These are phyloP conservation scores for Hirudinaria manillensis DNA, from an alignment of 2,888 invertebrate species.

Conservation along the genomic window DNA sequence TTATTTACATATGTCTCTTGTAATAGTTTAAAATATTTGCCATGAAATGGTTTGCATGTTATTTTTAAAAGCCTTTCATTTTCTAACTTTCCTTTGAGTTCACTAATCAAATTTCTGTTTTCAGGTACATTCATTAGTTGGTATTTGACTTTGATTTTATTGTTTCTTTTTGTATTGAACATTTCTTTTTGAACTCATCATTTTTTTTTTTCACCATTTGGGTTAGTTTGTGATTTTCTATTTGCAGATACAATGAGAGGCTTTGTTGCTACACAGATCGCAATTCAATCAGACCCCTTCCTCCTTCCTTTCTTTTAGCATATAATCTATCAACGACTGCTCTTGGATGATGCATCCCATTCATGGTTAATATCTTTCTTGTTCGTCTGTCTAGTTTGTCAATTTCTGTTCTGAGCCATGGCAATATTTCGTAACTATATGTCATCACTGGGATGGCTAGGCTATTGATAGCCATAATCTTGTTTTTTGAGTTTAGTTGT, in stretches of 20 bases:
- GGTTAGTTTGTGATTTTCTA: not conserved
- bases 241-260: not conserved
- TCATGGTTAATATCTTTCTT: conserved; percentile 4
- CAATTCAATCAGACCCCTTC: not conserved
- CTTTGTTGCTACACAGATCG: not conserved
- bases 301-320: conserved; percentile 8
- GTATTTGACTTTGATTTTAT: too few relatives aligned
- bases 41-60: not conserved
- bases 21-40: too few relatives aligned
- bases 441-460: conserved; percentile 1
- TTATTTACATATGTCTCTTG: too few relatives aligned
- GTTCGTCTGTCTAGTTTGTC: not conserved
- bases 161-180: too few relatives aligned
- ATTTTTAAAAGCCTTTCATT: not conserved
- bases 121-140: too few relatives aligned
- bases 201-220: not conserved
- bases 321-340: conserved; percentile 2
- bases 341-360: not conserved
- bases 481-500: conserved; percentile 5
- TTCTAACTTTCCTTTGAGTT: not conserved
- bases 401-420: conserved; percentile 9
- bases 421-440: not conserved
- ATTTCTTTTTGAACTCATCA: too few relatives aligned
- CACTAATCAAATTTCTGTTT: too few relatives aligned
- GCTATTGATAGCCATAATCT: not conserved